Evolutionary conservation across 2,888 invertebrate species (phyloP), one percentile per base, ranked within the genome.

Genomic region (Campaea margaritaria): DNA sequence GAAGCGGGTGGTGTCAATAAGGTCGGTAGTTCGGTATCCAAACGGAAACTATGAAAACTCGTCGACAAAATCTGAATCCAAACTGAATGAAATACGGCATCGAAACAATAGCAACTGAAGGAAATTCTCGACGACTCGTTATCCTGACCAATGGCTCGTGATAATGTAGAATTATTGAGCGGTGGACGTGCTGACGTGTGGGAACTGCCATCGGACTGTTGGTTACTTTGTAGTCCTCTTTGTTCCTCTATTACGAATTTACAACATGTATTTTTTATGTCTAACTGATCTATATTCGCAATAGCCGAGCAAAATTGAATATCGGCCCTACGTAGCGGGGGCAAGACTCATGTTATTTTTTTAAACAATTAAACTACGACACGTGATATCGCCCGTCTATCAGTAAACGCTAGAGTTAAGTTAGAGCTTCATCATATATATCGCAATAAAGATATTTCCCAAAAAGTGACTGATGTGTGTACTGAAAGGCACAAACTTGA

Each of bases 111-210:
- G 28, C 12, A 41, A 44, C 44, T 48, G 21, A 42, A 43, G 39
- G 44, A 52, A 52, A 58, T 14, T 31, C 48, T 42, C n/a, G 12
- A 13, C 36, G n/a, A 58, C 44, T 64, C 65, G 65, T 73, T 74
- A 73, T 67, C 53, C 64, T 47, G 53, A 60, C 49, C 73, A 67
- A 64, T 73, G 74, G 70, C 61, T 66, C 68, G 76, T 73, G 67
- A 66, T 74, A 71, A 60, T 13, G 64, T 48, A 50, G 60, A 60
- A 55, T 62, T 52, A 58, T 58, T 52, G 48, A 53, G 43, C 34
- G 43, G 36, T 44, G 39, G 28, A 2, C 21, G 39, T 16, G 14
- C 14, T 13, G 12, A 43, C 44, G 21, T 43, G 27, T 10, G 15
- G 31, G 39, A 41, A 53, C 12, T 36, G 12, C 34, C 7, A 44